Evolutionary conservation across 1,140 invertebrate species (phyloP), one percentile per base, ranked within the genome.

Genomic region (Drosophila pachea): DNA sequence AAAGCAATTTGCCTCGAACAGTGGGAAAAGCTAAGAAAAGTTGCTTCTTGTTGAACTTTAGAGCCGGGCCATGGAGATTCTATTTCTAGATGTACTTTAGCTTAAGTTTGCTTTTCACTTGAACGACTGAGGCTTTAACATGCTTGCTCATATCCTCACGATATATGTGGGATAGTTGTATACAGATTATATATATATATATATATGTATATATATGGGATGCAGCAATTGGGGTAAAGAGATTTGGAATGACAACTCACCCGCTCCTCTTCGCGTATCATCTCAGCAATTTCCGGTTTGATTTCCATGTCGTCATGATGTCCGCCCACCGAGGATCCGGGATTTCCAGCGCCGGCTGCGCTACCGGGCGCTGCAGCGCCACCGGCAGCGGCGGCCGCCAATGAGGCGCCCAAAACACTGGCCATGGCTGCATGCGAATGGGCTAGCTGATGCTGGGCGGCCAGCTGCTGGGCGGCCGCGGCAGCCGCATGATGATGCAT

Each of bases 231-330:
- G 5, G n/a, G 4, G 11, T 40, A 11, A 40, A 11, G 38, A n/a
- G 4, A 40, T 36, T 36, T 33, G 14, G 31, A 32, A 22, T 7
- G 32, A 16, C n/a, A 32, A 96, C 95, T 96, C 90, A 97, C 96
- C 95, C 96, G 92, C 93, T 97, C 96, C 91, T 97, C 96, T 91
- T 97, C 96, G 89, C 95, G 95, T 86, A 97, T 97, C 95, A 97
- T 97, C 91, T 97, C 96, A 33, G 95, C 95, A 90, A 97, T 97
- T 90, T 95, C 96, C 5, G 96, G 96, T 78, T 96, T 95, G 90
- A 97, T 96, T 91, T 97, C 96, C 90, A 96, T 93, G 89, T 97
- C 95, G 81, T 97, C 95, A 74, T 89, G 88, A 69, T 89, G 88
- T 4, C 68, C 29, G 0, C 76, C 78, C 70, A 73, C 68, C 54